Evolutionary conservation across 2,888 invertebrate species (phyloP).

Genomic region (Epistrophe grossulariae): DNA sequence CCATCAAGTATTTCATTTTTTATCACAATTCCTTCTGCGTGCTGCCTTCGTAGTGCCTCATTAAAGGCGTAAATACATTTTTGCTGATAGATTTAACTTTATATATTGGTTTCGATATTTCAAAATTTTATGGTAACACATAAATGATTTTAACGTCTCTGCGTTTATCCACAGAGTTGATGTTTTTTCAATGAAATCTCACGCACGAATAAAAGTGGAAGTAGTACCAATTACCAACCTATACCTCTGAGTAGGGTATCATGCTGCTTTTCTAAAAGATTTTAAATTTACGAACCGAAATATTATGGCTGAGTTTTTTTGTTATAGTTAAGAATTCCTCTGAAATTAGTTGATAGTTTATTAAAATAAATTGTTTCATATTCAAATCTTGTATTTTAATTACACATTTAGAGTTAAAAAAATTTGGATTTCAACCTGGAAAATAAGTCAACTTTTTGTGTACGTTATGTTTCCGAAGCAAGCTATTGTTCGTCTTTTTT

Average conservation of each 20-base stretch:
- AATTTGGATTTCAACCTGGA: too few species aligned
- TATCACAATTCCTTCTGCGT: conserved; percentile 24
- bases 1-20: conserved; percentile 2
- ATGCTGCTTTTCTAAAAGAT: conserved; percentile 3
- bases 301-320: conserved; percentile 34
- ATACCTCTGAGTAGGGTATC: background rate
- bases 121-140: conserved; percentile 38
- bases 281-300: conserved; percentile 20
- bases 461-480: too few species aligned
- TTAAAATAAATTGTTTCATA: too few species aligned
- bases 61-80: conserved; percentile 49
- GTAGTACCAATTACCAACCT: too few species aligned
- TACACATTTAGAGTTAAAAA: too few species aligned
- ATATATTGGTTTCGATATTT: conserved; percentile 13
- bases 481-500: too few species aligned
- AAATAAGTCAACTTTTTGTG: too few species aligned
- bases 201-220: background rate
- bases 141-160: conserved; percentile 38
- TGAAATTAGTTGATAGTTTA: too few species aligned
- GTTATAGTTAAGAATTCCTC: background rate
- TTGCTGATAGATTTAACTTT: conserved; percentile 49
- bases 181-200: conserved; percentile 35
- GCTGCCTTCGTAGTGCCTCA: conserved; percentile 28
- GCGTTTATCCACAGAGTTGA: conserved; percentile 1
- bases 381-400: too few species aligned